Conservation (phyloP, 1,140 invertebrate species). For the Sycobia sp. region DNA sequence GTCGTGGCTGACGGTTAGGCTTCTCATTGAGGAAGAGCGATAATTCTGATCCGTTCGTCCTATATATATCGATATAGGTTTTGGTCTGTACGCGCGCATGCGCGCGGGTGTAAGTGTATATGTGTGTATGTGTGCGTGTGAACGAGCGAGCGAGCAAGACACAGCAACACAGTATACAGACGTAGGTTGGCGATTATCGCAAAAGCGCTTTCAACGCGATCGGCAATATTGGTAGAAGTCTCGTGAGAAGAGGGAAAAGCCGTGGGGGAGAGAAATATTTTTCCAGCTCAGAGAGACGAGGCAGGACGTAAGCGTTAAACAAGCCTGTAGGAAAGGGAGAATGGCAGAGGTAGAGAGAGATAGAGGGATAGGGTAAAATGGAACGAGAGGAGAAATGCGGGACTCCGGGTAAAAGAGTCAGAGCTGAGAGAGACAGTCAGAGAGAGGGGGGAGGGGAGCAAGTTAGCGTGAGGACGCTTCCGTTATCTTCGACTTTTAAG, state of each 20-base stretch:
- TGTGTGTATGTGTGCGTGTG: neutral
- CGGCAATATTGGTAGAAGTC: too few species aligned
- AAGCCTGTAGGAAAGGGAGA: constrained; percentile 28
- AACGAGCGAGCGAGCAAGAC: neutral
- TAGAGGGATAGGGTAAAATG: neutral
- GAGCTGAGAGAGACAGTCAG: constrained; percentile 30
- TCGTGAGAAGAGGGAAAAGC: too few species aligned
- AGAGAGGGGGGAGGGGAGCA: constrained; percentile 37
- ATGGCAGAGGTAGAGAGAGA: constrained; percentile 15
- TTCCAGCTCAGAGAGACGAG: constrained; percentile 2
- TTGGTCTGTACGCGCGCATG: too few species aligned
- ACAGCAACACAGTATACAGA: too few species aligned
- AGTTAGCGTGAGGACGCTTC: constrained; percentile 59
- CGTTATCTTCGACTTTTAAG: constrained; percentile 58
- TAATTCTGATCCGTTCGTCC: too few species aligned
- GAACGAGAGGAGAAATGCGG: too few species aligned
- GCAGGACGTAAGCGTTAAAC: constrained; percentile 39
- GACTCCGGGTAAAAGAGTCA: too few species aligned
- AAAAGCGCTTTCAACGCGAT: too few species aligned
- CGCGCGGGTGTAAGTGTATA: too few species aligned
- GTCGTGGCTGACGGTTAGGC: constrained; percentile 20
- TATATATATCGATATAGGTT: too few species aligned
- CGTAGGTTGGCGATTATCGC: too few species aligned
- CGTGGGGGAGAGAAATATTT: too few species aligned
- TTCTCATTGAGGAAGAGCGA: constrained; percentile 28